Evolutionary conservation across 2,888 invertebrate genomes (phyloP), one percentile per base, ranked within the genome.

Genomic region (Chrysina gloriosa): DNA sequence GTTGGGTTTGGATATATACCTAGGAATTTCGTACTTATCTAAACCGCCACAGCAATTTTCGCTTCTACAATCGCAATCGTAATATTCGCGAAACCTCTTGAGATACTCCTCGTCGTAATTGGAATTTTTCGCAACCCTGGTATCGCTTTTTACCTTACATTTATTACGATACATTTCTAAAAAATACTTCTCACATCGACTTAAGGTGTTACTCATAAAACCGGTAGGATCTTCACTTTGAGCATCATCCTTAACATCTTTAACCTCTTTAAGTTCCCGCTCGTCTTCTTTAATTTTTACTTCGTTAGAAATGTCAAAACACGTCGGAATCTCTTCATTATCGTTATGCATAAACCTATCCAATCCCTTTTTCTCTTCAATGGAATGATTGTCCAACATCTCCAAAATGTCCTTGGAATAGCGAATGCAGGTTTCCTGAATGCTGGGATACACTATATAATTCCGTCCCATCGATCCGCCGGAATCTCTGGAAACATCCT

Each of bases 371-470:
- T 42, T 42, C 19, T 66, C 56, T 7, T 31, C 48, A 4, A 36
- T 25, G 5, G 61, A 50, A 23, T 56, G 63, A 36, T 56, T 61
- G 19, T 61, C 64, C 31, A 68, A 29, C 63, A 68, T 54, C n/a
- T 68, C 56, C 14, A 68, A 45, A 19, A 68, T 68, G 16, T 68
- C 68, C 19, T 54, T 52, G 6, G 68, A 68, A 31, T 68, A 68
- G 5, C 36, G 52, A 2, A 63, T 63, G 34, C 68, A 68, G 9
- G 68, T 68, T 25, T 63, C 68, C 3, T 56, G 63, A 39, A 68
- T 68, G 11, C 45, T 64, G 2, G 63, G 63, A 31, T 50, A 63
- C 0, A 19, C 36, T 1, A 50, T 16, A 25, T 19, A 50, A 36
- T 48, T 64, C 14, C n/a, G 50, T 23, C 19, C 27, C 4, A 52